Percentiles rank a stretch among this genome's conserved stretches.
Evolutionary conservation across 1,140 invertebrate species (phyloP).

Genomic region (Macrobrachium nipponense): DNA sequence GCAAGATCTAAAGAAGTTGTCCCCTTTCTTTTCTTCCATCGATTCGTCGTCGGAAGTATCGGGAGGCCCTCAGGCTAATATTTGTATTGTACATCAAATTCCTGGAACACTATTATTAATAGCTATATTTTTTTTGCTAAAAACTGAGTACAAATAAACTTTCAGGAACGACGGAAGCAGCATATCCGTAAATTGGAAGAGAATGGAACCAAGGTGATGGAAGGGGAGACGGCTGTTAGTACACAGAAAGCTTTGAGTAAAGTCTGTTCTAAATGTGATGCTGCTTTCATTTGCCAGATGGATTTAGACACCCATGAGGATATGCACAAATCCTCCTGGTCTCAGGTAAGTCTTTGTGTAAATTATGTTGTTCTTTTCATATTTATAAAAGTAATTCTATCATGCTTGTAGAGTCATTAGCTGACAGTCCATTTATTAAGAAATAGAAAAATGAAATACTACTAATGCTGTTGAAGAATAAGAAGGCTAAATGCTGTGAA

Average conservation of each 20-base stretch:
- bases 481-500: no score
- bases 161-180: slow-evolving; percentile 41
- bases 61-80: no score
- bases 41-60: no score
- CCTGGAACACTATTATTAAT: no score
- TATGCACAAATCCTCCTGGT: slow-evolving; percentile 45
- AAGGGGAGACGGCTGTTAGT: slow-evolving; percentile 14
- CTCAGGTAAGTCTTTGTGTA: slow-evolving; percentile 20
- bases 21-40: no score
- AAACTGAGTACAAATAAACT: background rate
- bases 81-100: no score
- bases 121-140: background rate
- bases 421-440: no score
- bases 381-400: no score
- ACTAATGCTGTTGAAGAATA: no score
- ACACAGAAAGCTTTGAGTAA: slow-evolving; percentile 27
- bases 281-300: slow-evolving; percentile 46
- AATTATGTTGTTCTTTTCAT: background rate
- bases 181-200: slow-evolving; percentile 44
- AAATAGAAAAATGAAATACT: no score
- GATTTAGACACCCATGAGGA: slow-evolving; percentile 36
- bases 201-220: slow-evolving; percentile 26
- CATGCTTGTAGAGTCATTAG: no score
- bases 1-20: no score
- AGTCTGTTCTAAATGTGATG: slow-evolving; percentile 39